Percentiles rank a stretch among this genome's conserved stretches.
Conservation (phyloP, 2,888 invertebrate genomes). For the Julus scanicus region DNA sequence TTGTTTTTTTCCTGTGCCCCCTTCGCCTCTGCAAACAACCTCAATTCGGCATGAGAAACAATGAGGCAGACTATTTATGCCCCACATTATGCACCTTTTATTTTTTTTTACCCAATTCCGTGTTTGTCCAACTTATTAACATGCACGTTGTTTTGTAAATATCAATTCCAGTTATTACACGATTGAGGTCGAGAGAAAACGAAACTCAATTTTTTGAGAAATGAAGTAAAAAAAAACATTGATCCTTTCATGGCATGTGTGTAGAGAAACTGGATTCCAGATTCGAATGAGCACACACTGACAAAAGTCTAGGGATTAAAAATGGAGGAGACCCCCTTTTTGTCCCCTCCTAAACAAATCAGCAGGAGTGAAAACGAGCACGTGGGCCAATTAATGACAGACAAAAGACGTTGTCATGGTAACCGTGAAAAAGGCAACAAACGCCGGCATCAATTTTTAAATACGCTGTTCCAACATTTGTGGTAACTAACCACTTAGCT, state of each 20-base stretch:
- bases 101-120: not conserved
- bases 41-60: not conserved
- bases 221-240: not conserved
- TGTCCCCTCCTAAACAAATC: not conserved
- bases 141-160: not conserved
- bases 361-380: not conserved
- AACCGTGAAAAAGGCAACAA: constrained; percentile 10
- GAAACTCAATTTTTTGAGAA: not conserved
- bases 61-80: not conserved
- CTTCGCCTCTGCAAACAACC: not conserved
- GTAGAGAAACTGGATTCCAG: not conserved
- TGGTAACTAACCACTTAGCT: not conserved
- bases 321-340: not conserved
- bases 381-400: constrained; percentile 29
- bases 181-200: not conserved
- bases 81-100: not conserved
- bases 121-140: not conserved
- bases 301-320: not conserved
- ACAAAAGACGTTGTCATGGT: constrained; percentile 22
- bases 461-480: not conserved
- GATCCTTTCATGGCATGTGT: not conserved
- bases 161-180: constrained; percentile 6
- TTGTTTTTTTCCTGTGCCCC: no score
- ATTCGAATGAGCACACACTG: not conserved
- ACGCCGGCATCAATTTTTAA: constrained; percentile 3